Conservation (phyloP, 2,888 invertebrate species). For the Ischnura elegans region DNA sequence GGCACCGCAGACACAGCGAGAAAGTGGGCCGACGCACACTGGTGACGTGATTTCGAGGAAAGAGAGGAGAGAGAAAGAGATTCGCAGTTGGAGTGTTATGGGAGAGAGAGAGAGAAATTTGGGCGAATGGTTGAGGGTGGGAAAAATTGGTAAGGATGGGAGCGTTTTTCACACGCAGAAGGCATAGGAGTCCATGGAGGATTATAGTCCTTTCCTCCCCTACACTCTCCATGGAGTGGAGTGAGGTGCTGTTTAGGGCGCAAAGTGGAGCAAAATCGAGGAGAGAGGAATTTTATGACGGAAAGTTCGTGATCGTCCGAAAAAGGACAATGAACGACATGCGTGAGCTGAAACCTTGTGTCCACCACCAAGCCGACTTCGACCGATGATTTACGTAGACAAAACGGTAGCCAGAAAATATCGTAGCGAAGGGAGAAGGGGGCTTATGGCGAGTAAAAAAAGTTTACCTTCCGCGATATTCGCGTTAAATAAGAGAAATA, state of each 20-base stretch:
- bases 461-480: too few relatives aligned
- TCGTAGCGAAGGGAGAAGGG: too few relatives aligned
- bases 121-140: not conserved
- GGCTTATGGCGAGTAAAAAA: too few relatives aligned
- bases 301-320: too few relatives aligned
- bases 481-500: too few relatives aligned
- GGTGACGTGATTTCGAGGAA: not conserved
- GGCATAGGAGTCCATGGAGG: not conserved
- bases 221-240: not conserved
- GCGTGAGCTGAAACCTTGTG: too few relatives aligned
- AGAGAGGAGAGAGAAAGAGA: not conserved
- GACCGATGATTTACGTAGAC: too few relatives aligned
- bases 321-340: too few relatives aligned
- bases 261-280: not conserved
- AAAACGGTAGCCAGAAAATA: too few relatives aligned
- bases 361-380: too few relatives aligned
- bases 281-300: too few relatives aligned
- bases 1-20: not conserved
- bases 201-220: not conserved
- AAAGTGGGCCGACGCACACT: conserved; percentile 18
- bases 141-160: too few relatives aligned
- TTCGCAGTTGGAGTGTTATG: not conserved
- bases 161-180: not conserved
- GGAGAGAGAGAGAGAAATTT: not conserved
- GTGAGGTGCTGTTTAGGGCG: not conserved